Percentiles rank a stretch among this genome's conserved stretches.
phyloP scores from a whole-genome alignment of 2,113 vertebrate species.

The Gallinago paraguaiae region DNA sequence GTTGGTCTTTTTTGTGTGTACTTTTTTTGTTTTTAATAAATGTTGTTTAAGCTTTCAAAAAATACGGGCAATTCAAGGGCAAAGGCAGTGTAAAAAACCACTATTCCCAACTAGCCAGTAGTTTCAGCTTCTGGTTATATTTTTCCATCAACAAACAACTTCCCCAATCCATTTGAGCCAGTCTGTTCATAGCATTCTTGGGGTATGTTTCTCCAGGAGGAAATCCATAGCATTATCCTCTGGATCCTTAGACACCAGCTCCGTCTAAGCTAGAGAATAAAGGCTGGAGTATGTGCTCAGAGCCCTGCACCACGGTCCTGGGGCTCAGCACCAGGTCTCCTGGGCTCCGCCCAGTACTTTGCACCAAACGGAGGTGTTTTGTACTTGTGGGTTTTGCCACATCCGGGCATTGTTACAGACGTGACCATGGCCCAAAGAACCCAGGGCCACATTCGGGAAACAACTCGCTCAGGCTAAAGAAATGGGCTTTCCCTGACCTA shows the following conservation, averaged over 20 bases:
- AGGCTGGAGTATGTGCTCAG: background rate
- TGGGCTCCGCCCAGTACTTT: background rate
- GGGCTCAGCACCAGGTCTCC: background rate
- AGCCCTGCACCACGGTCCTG: rapidly evolving
- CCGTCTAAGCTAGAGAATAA: background rate
- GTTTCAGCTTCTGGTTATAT: background rate
- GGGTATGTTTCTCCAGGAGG: background rate
- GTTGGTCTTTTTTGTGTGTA: no score
- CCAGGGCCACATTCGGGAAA: rapidly evolving
- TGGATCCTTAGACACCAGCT: background rate
- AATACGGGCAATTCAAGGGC: background rate
- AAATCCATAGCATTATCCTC: background rate
- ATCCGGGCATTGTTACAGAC: rapidly evolving
- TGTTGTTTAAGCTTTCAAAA: background rate
- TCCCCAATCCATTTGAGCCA: background rate
- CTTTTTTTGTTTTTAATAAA: background rate
- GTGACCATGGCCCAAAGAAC: rapidly evolving
- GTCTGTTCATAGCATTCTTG: background rate
- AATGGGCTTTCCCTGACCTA: background rate
- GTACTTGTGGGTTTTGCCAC: background rate
- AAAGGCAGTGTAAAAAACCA: background rate
- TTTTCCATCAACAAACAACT: background rate
- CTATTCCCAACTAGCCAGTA: background rate
- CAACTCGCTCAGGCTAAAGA: no score
- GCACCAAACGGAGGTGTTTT: background rate